Base-by-base conservation (phyloP, 2,888 invertebrate genomes). In the Drosophila engyochracea region DNA sequence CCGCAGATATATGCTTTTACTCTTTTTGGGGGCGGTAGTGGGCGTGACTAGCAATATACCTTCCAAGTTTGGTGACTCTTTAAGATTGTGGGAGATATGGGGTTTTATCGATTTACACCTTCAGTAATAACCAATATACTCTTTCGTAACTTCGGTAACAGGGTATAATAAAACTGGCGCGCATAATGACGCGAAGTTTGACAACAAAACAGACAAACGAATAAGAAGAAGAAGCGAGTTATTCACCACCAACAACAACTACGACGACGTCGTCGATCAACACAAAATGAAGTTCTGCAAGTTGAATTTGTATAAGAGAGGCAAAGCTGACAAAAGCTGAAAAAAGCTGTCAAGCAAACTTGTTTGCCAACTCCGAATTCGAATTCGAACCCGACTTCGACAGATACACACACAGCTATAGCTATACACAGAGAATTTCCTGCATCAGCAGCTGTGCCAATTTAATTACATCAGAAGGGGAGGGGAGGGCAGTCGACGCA, bases 121-220 rank as follows among this genome's bases (percentile, higher is more conserved):
- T 39, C 19, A 4, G 3, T 19, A 37, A 19, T 39, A 19, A 14
- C 14, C 7, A 47, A 47, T 14, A 22, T 14, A 47, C 47, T 47
- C n/a, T 1, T 10, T n/a, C 4, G 22, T 6, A 22, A 0, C 4
- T 47, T 47, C 25, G 25, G 4, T 25, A 47, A 47, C 9, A 25
- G 47, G 47, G 47, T 9, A 25, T 16, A 25, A 47, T 9, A 82
- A 87, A 81, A 76, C 75, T 82, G 77, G 82, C 79, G 79, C 74
- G 78, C 81, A 79, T 77, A 81, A 83, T 85, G 83, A 79, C 70
- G 82, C 80, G 83, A 82, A 86, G 54, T 72, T 70, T 63, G 65
- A 51, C 70, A 69, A 64, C 75, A 82, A 82, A 83, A 64, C 83
- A 74, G 70, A 83, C 77, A 58, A 37, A 47, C 60, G 59, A 62